These are phyloP conservation scores for Miichthys miiuy DNA, from an alignment of 2,797 vertebrate genomes.

Conservation along the genomic window DNA sequence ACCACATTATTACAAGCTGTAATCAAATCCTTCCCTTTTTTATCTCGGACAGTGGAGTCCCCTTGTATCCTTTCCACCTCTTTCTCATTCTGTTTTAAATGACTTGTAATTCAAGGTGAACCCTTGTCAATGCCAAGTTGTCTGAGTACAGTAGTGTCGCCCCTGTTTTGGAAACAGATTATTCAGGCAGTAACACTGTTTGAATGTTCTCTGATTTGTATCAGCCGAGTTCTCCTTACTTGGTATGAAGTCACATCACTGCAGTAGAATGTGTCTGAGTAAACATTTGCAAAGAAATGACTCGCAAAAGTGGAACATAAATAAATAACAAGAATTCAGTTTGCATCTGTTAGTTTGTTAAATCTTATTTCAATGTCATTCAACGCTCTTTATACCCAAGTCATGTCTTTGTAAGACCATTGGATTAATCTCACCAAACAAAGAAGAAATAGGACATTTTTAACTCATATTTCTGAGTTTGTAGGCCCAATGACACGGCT, in stretches of 20 bases:
- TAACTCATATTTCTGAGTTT: neutral
- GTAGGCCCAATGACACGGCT: neutral
- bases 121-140: neutral
- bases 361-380: neutral
- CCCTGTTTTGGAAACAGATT: slow-evolving; percentile 46
- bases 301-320: neutral
- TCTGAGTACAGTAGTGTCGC: slow-evolving; percentile 6
- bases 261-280: neutral
- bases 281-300: slow-evolving; percentile 6
- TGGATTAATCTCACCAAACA: neutral
- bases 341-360: neutral
- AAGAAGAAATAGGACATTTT: neutral
- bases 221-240: slow-evolving; percentile 25
- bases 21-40: slow-evolving; percentile 7
- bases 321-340: neutral
- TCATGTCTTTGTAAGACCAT: neutral
- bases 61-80: slow-evolving; percentile 1
- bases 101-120: slow-evolving; percentile 6
- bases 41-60: neutral
- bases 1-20: slow-evolving; percentile 20
- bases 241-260: slow-evolving; percentile 20
- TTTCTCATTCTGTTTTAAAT: slow-evolving; percentile 24
- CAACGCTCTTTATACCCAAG: neutral
- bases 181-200: slow-evolving; percentile 9
- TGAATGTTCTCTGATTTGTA: slow-evolving; percentile 31